Evolutionary conservation across 1,140 invertebrate species (phyloP).

Genomic region (Drosophila tsacasi): DNA sequence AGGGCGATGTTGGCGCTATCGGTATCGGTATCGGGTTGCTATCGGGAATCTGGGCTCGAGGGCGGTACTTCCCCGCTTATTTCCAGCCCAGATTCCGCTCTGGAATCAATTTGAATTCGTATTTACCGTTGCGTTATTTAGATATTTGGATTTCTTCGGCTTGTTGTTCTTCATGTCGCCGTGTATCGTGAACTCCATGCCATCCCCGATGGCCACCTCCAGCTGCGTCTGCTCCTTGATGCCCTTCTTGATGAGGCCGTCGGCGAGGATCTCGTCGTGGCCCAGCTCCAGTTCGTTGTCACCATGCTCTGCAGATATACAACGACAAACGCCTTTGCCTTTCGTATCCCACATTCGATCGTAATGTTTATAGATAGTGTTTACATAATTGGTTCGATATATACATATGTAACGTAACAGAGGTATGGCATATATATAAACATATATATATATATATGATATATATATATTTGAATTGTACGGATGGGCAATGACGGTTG

Average conservation of each 20-base stretch:
- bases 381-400: slow-evolving; percentile 63
- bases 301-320: slow-evolving; percentile 88
- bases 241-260: slow-evolving; percentile 93
- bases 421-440: slow-evolving; percentile 49
- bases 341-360: slow-evolving; percentile 81
- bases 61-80: background rate
- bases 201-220: slow-evolving; percentile 95
- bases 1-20: background rate
- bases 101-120: slow-evolving; percentile 36
- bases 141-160: slow-evolving; percentile 89
- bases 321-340: slow-evolving; percentile 86
- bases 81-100: background rate
- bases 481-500: slow-evolving; percentile 55
- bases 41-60: background rate
- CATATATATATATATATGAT: slow-evolving; percentile 33
- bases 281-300: slow-evolving; percentile 88
- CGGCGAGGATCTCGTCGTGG: slow-evolving; percentile 91
- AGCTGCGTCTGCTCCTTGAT: slow-evolving; percentile 95
- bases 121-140: slow-evolving; percentile 90
- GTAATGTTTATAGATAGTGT: slow-evolving; percentile 64
- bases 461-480: slow-evolving; percentile 50
- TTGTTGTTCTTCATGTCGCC: slow-evolving; percentile 92
- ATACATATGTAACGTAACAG: slow-evolving; percentile 63
- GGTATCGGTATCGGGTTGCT: background rate
- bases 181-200: slow-evolving; percentile 96